Conservation (phyloP, 2,113 vertebrate species). For the Paralichthys olivaceus region DNA sequence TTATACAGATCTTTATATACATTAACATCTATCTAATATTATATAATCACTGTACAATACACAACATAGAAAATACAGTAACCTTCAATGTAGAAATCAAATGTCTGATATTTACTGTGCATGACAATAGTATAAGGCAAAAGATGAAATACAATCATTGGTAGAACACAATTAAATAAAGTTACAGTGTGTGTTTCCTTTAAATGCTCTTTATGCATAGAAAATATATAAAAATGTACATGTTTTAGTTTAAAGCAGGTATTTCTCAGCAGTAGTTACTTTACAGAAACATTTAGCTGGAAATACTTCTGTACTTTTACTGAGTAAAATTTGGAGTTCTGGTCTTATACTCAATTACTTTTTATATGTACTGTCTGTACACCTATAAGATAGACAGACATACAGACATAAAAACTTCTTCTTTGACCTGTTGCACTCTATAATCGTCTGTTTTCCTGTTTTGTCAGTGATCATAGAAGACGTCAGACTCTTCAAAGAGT, state of each 20-base stretch:
- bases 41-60: neutral
- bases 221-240: too few species aligned
- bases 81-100: neutral
- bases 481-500: conserved; percentile 20
- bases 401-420: neutral
- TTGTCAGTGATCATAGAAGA: conserved; percentile 50
- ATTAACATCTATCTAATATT: neutral
- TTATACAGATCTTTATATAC: too few species aligned
- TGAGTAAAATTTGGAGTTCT: neutral
- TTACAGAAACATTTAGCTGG: neutral
- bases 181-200: neutral
- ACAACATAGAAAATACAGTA: too few species aligned
- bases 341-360: neutral
- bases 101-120: neutral
- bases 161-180: neutral
- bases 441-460: conserved; percentile 6
- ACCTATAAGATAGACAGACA: too few species aligned
- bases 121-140: neutral
- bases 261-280: neutral
- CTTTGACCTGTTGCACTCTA: neutral
- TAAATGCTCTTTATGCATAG: neutral
- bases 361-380: neutral
- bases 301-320: neutral
- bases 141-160: neutral
- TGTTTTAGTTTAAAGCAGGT: too few species aligned